phyloP scores from a whole-genome alignment of 1,140 invertebrate genomes.

The Heliconius himera region DNA sequence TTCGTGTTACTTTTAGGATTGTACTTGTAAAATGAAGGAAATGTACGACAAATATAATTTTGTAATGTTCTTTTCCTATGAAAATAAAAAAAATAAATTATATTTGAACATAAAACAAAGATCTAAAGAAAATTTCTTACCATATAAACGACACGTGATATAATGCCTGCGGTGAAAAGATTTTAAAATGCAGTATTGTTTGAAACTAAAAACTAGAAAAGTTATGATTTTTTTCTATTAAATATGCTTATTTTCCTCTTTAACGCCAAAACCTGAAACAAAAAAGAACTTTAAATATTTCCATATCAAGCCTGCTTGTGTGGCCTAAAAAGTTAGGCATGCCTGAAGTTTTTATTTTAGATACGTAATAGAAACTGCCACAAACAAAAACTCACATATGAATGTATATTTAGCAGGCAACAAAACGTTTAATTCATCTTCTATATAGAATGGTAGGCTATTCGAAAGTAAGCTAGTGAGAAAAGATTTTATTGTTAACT shows the following conservation, averaged over 20 bases:
- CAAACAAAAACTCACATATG: constrained; percentile 3
- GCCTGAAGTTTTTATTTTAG: constrained; percentile 10
- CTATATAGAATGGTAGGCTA: not conserved
- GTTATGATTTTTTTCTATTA: not conserved
- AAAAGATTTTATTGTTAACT: not conserved
- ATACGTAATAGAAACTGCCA: not conserved
- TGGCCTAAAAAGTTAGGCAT: constrained; percentile 7
- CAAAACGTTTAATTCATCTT: not conserved
- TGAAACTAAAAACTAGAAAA: no score
- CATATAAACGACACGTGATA: no score
- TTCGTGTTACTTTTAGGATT: no score
- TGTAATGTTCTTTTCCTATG: no score
- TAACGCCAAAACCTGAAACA: not conserved
- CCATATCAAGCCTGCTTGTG: not conserved
- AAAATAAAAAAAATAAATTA: no score
- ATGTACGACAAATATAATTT: no score
- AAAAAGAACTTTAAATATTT: not conserved
- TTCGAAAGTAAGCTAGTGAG: not conserved
- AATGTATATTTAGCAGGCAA: not conserved
- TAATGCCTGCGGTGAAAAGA: no score
- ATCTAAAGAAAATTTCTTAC: no score
- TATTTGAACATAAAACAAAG: no score
- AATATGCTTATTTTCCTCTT: not conserved
- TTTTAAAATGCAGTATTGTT: no score
- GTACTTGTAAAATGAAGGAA: no score